Percentiles rank a stretch among this genome's conserved stretches.
Conservation (phyloP, 2,797 vertebrate genomes). For the Amazona ochrocephala region DNA sequence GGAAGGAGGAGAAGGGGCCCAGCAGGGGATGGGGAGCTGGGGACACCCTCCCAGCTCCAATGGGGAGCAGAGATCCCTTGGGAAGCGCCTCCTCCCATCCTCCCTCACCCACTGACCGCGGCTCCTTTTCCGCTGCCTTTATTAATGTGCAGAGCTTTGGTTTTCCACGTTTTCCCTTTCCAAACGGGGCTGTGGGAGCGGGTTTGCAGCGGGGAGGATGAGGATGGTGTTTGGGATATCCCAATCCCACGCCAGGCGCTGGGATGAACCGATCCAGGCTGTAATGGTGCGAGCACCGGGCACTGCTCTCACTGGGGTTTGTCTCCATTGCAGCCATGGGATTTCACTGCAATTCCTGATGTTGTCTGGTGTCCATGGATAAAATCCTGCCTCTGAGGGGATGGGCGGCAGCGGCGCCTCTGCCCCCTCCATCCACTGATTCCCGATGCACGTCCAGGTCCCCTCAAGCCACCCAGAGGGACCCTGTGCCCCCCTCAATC, state of each 20-base stretch:
- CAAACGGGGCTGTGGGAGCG: rapidly evolving
- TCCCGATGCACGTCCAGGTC: not conserved
- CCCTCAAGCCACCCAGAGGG: not conserved
- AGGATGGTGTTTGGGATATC: not conserved
- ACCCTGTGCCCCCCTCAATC: not conserved
- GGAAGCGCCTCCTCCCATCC: not conserved
- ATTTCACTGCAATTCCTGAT: not conserved
- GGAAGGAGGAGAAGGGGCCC: too few relatives aligned
- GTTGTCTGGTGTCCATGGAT: not conserved
- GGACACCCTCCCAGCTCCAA: not conserved
- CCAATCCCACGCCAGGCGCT: rapidly evolving
- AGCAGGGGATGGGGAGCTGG: not conserved
- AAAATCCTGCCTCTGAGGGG: not conserved
- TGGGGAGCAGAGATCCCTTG: rapidly evolving
- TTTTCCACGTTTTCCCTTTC: too few relatives aligned
- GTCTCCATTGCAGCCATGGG: not conserved
- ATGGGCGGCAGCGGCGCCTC: not conserved
- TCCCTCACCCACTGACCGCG: not conserved
- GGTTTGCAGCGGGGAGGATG: not conserved
- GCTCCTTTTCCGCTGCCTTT: not conserved
- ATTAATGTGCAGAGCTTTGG: not conserved
- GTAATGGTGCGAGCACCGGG: not conserved
- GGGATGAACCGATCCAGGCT: not conserved
- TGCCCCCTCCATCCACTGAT: not conserved
- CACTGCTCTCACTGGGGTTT: not conserved